Percentiles rank a stretch among this genome's conserved stretches.
Evolutionary conservation across 1,140 invertebrate species (phyloP).

Genomic region (Ectropis grisescens): DNA sequence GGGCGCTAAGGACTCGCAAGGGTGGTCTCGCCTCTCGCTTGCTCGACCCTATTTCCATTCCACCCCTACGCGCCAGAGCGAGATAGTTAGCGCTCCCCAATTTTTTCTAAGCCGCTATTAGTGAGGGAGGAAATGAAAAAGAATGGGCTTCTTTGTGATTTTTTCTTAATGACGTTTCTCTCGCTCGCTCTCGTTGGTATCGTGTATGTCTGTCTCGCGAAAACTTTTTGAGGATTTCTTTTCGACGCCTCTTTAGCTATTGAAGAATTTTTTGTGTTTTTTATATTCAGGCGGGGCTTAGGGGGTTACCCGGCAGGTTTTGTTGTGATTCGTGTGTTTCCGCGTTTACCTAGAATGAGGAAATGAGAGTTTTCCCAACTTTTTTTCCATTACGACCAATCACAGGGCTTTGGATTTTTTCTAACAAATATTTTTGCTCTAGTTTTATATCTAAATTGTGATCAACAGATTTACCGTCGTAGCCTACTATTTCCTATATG

Average conservation of each 20-base stretch:
- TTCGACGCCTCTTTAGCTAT: slow-evolving; percentile 60
- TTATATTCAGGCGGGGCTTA: slow-evolving; percentile 58
- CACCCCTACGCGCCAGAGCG: slow-evolving; percentile 46
- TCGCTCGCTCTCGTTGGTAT: slow-evolving; percentile 32
- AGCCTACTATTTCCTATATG: no score
- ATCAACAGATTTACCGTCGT: no score
- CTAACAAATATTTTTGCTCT: no score
- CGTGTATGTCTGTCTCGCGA: slow-evolving; percentile 30
- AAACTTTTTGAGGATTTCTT: slow-evolving; percentile 53
- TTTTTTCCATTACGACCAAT: slow-evolving; percentile 5
- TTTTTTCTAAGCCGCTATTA: slow-evolving; percentile 67
- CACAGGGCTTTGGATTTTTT: slow-evolving; percentile 2
- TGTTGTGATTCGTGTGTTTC: slow-evolving; percentile 21
- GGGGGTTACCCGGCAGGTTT: slow-evolving; percentile 56
- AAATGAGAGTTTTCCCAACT: slow-evolving; percentile 9
- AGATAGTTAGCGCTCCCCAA: slow-evolving; percentile 40
- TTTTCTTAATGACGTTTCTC: slow-evolving; percentile 52
- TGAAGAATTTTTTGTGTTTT: slow-evolving; percentile 49
- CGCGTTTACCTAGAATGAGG: slow-evolving; percentile 41
- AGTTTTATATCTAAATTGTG: no score
- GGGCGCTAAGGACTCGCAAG: slow-evolving; percentile 42
- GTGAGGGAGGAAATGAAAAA: slow-evolving; percentile 67
- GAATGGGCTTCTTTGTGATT: slow-evolving; percentile 66
- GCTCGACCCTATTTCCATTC: slow-evolving; percentile 32
- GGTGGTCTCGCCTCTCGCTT: slow-evolving; percentile 51